Base-by-base conservation (phyloP, 2,888 invertebrate species). In the Cylindroiulus punctatus region DNA sequence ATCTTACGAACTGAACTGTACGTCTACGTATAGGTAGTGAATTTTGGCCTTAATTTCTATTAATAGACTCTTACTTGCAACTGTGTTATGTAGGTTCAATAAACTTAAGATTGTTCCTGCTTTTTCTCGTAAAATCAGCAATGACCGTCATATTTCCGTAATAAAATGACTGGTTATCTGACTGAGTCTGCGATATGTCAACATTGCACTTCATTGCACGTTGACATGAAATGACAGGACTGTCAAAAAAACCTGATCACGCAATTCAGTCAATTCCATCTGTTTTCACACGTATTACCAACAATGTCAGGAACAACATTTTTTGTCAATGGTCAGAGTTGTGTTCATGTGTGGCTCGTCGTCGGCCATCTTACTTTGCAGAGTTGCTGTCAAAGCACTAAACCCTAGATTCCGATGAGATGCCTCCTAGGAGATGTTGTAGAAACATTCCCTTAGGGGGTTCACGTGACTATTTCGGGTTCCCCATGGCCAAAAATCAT, bases 401-500 rank as follows among this genome's bases (percentile, higher is more conserved):
- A 30, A 76, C 76, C 26, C 12, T 14, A 17, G 30, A 76, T 76
- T 5, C 17, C 76, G 30, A 30, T 7, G 26, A 76, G 17, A 30
- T 30, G 14, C 26, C 26, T 76, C 30, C 26, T 76, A 17, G 76
- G 30, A 76, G 30, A 30, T 76, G 76, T 76, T 76, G 3, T 14
- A 30, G 30, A 26, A 30, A 10, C 76, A 30, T 76, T 30, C 4
- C 30, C 76, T 76, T 30, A 14, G 30, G 76, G 76, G 30, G 76
- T 14, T 76, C 30, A 76, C 30, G 76, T 14, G 10, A 26, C 26
- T 26, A 52, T 19, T 26, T 12, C 26, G n/a, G 65, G 26, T 30
- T 76, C 76, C 76, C 76, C 76, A 30, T 76, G 76, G 26, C 26
- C 76, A 76, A 30, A 76, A 76, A 76, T 76, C 17, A 30, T 14